A percentile compares a stretch with the other conserved stretches of the same genome.
Evolutionary conservation across 2,113 vertebrate genomes (phyloP).

Genomic region (Chaetura pelagica): DNA sequence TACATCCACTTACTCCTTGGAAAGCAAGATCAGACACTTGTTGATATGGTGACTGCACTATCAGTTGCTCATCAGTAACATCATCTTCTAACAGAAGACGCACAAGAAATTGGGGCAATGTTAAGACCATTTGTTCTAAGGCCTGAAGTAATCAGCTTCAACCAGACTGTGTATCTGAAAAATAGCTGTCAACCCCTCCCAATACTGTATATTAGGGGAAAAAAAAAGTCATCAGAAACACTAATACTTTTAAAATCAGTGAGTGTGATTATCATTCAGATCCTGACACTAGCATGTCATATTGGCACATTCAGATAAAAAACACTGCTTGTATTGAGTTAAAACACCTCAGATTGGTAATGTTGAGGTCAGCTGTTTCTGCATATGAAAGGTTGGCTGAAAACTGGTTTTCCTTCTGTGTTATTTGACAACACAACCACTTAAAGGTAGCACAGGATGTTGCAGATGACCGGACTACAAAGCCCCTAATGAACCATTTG

Average conservation of each 20-base stretch:
- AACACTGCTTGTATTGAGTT: not conserved
- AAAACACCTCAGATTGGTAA: not conserved
- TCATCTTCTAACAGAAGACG: not conserved
- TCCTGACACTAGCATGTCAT: not conserved
- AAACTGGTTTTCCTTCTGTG: not conserved
- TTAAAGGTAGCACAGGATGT: not conserved
- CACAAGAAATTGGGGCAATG: not conserved
- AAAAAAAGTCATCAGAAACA: not conserved
- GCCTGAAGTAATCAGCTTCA: not conserved
- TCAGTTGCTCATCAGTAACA: not conserved
- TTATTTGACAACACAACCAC: not conserved
- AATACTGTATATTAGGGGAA: not conserved
- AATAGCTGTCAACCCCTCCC: not conserved
- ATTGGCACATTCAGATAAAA: not conserved
- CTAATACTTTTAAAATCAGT: not conserved
- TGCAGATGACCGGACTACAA: not conserved
- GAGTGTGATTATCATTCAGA: not conserved
- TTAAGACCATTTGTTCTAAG: not conserved
- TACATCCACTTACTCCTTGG: not conserved
- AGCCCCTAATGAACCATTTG: not conserved
- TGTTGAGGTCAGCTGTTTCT: not conserved
- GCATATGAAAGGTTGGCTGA: not conserved
- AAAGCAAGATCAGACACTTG: not conserved
- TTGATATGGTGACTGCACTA: not conserved
- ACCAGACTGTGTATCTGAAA: not conserved